These are phyloP conservation scores for Vollenhovia emeryi DNA, from an alignment of 1,140 invertebrate species.

Conservation along the genomic window DNA sequence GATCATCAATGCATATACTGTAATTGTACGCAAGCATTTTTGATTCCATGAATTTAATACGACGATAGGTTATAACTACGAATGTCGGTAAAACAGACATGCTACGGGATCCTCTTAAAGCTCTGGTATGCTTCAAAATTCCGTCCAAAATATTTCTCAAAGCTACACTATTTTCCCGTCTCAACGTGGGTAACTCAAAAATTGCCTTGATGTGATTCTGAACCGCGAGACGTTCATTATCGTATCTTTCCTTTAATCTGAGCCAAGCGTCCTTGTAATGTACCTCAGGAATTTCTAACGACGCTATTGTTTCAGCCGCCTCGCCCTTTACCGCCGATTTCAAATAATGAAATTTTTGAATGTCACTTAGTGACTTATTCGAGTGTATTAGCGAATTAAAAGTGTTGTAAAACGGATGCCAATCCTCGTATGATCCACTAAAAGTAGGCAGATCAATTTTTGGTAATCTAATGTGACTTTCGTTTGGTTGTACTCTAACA, in stretches of 20 bases:
- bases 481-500: too few species aligned
- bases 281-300: slow-evolving; percentile 20
- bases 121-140: neutral
- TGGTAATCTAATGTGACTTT: slow-evolving; percentile 42
- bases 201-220: slow-evolving; percentile 40
- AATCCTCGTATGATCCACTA: slow-evolving; percentile 64
- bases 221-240: slow-evolving; percentile 17
- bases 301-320: slow-evolving; percentile 52
- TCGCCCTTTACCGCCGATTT: slow-evolving; percentile 40
- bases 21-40: too few species aligned
- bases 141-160: neutral
- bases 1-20: too few species aligned
- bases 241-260: slow-evolving; percentile 42
- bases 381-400: slow-evolving; percentile 55
- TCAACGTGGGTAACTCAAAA: slow-evolving; percentile 19
- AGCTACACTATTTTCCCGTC: slow-evolving; percentile 11
- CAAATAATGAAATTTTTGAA: slow-evolving; percentile 68
- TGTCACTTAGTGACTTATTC: slow-evolving; percentile 23
- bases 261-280: slow-evolving; percentile 62
- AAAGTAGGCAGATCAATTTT: slow-evolving; percentile 47
- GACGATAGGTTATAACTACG: too few species aligned
- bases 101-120: too few species aligned
- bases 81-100: too few species aligned
- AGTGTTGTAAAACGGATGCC: slow-evolving; percentile 58
- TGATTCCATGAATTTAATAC: too few species aligned